Base-by-base conservation (phyloP, 2,797 vertebrate species). In the Melanitta fusca region DNA sequence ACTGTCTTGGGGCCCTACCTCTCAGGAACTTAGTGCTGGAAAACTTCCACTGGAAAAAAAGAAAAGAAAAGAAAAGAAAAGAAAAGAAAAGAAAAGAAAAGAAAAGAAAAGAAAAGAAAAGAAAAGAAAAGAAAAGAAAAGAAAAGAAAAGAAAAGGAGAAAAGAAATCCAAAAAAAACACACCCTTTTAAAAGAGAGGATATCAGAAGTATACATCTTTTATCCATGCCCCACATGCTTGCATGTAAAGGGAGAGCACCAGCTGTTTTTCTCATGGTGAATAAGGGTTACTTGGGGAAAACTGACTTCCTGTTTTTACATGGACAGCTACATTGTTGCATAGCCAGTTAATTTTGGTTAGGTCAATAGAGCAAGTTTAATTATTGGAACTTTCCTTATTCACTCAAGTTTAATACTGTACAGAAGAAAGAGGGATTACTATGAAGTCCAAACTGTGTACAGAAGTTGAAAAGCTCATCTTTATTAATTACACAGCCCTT, bases 221-320 rank as follows among this genome's bases (percentile, higher is more conserved):
- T 96, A 98, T 98, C 97, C 94, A 45, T 98, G 97, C 97, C 97
- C 97, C 96, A 94, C 92, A 97, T 91, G 88, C 96, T 96, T 95
- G 89, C 95, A 97, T 80, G 95, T 97, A 96, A 97, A 97, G 93
- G 91, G 96, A 98, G 86, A 96, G 96, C 94, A 86, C 97, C 98
- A 98, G 98, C 98, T 98, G 98, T 96, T 98, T 98, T 98, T 98
- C 98, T 98, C 98, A 97, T 98, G 98, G 98, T 97, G 97, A 97
- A 97, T 97, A 97, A 98, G 96, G 96, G 97, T 98, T 98, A 98
- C 98, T 98, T 98, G 97, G 98, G 98, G 98, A 98, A 98, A 98
- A 97, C 97, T 98, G 97, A 94, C 96, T 98, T 98, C 98, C 98
- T 98, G 98, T 98, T 98, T 98, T 98, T 98, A 97, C 97, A 98